A percentile compares a stretch with the other conserved stretches of the same genome.
Conservation (phyloP, 2,888 invertebrate genomes). For the Lithophane semibrunnea region DNA sequence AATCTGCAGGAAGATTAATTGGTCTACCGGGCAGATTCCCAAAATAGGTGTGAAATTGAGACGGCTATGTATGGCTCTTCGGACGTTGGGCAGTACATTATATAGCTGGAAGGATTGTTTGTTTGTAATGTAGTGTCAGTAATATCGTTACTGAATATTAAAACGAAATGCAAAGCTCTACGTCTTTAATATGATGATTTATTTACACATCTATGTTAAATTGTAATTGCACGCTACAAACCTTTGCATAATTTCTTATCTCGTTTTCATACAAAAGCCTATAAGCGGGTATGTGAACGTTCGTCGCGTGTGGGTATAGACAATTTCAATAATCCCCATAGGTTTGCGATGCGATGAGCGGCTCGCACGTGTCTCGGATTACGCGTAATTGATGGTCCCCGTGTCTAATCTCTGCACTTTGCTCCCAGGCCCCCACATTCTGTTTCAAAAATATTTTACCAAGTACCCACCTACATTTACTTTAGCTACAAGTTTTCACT, state of each 20-base stretch:
- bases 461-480: slow-evolving; percentile 48
- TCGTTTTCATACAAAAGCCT: slow-evolving; percentile 52
- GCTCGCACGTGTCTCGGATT: slow-evolving; percentile 88
- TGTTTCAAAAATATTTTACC: slow-evolving; percentile 55
- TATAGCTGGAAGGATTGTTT: slow-evolving; percentile 11
- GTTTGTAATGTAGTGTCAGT: not conserved
- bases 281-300: slow-evolving; percentile 55
- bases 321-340: slow-evolving; percentile 87
- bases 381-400: slow-evolving; percentile 88
- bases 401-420: slow-evolving; percentile 89
- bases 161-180: slow-evolving; percentile 2
- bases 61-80: slow-evolving; percentile 19
- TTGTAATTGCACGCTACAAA: slow-evolving; percentile 39
- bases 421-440: slow-evolving; percentile 67
- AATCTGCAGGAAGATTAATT: slow-evolving; percentile 59
- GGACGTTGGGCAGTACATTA: slow-evolving; percentile 4
- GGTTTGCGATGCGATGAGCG: slow-evolving; percentile 82
- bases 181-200: slow-evolving; percentile 23
- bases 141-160: slow-evolving; percentile 9
- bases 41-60: slow-evolving; percentile 62
- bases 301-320: slow-evolving; percentile 73
- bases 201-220: slow-evolving; percentile 35
- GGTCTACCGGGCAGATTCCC: slow-evolving; percentile 44
- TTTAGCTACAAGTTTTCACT: slow-evolving; percentile 38
- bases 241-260: slow-evolving; percentile 63